Conservation (phyloP, 2,888 invertebrate genomes). For the Didymodactylos carnosus region DNA sequence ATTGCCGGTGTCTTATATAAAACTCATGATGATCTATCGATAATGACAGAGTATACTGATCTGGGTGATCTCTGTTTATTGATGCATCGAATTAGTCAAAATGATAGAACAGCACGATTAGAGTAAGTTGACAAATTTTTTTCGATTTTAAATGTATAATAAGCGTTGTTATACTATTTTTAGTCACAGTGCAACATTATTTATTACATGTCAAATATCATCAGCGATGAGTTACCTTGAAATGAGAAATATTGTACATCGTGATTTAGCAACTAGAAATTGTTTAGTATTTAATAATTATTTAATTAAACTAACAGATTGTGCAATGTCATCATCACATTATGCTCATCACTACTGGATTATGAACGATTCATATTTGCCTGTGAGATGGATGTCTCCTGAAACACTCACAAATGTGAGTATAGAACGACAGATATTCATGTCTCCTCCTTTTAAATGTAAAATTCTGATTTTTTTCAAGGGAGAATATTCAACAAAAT, state of each 20-base stretch:
- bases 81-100: not conserved
- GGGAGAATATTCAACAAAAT: conserved; percentile 45
- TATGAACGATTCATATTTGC: not conserved
- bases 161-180: not conserved
- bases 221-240: not conserved
- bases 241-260: not conserved
- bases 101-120: not conserved
- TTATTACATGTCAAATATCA: not conserved
- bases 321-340: not conserved
- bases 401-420: not conserved
- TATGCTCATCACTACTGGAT: not conserved
- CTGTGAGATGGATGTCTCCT: conserved; percentile 2
- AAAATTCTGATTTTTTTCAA: too few species aligned
- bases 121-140: not conserved
- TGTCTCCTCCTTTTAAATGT: too few species aligned
- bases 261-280: not conserved
- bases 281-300: not conserved
- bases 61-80: not conserved
- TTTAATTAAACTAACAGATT: not conserved
- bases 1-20: not conserved
- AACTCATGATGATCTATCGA: not conserved
- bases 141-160: too few species aligned
- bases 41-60: not conserved
- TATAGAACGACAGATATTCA: too few species aligned
- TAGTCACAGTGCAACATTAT: not conserved